Conservation (phyloP, 2,888 invertebrate genomes). For the Tineola bisselliella region DNA sequence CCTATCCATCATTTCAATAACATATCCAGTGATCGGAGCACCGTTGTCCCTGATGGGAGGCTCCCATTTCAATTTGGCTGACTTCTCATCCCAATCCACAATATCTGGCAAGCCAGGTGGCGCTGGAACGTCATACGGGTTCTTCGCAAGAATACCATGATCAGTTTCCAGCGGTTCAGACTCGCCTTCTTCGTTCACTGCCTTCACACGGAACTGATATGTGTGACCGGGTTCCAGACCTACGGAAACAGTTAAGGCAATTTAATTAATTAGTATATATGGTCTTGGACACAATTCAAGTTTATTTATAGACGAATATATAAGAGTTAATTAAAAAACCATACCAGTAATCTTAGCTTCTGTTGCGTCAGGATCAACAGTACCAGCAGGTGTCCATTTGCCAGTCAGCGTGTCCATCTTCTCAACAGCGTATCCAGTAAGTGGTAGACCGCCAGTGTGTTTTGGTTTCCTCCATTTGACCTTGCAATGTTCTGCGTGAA, state of each 20-base stretch:
- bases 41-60: slow-evolving; percentile 90
- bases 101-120: slow-evolving; percentile 92
- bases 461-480: slow-evolving; percentile 95
- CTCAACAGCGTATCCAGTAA: slow-evolving; percentile 91
- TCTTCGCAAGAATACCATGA: slow-evolving; percentile 90
- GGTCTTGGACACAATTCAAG: no score
- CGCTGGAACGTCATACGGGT: slow-evolving; percentile 92
- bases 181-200: slow-evolving; percentile 96
- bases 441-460: slow-evolving; percentile 94
- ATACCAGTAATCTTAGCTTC: slow-evolving; percentile 80
- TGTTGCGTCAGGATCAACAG: slow-evolving; percentile 81
- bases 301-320: no score
- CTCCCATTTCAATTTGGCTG: slow-evolving; percentile 91
- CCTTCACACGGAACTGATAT: slow-evolving; percentile 97
- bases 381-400: slow-evolving; percentile 88
- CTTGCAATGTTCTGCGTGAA: slow-evolving; percentile 94
- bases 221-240: slow-evolving; percentile 95
- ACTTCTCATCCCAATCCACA: slow-evolving; percentile 90
- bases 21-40: slow-evolving; percentile 92
- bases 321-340: slow-evolving; percentile 17
- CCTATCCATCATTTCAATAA: slow-evolving; percentile 92
- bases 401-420: slow-evolving; percentile 92
- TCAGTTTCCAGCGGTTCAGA: slow-evolving; percentile 95
- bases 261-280: not conserved
- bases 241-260: slow-evolving; percentile 19